Evolutionary conservation across 2,113 vertebrate genomes (phyloP).

Genomic region (Gallinago undulata): DNA sequence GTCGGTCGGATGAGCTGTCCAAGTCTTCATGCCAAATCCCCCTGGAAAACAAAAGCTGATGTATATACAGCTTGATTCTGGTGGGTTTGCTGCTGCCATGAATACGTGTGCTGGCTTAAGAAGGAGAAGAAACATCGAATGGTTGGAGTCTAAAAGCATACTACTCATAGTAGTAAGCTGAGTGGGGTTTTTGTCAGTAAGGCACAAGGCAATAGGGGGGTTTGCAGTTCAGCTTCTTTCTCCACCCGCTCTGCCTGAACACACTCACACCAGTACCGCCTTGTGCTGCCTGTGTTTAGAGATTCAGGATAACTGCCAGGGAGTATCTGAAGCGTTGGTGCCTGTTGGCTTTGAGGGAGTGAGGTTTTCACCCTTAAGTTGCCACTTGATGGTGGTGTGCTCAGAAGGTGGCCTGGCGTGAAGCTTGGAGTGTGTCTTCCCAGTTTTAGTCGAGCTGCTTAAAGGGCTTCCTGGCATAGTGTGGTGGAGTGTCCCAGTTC

Average conservation of each 20-base stretch:
- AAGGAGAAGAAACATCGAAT: neutral
- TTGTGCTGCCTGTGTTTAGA: neutral
- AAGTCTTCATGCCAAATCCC: neutral
- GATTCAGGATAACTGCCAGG: neutral
- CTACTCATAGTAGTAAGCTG: neutral
- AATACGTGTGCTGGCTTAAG: neutral
- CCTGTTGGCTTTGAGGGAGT: neutral
- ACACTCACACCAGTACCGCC: neutral
- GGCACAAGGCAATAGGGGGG: neutral
- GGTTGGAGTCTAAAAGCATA: neutral
- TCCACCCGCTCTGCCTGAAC: neutral
- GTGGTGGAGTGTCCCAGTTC: neutral
- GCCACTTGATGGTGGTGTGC: too few species aligned
- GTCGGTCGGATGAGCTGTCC: neutral
- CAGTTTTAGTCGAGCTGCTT: rapidly evolving
- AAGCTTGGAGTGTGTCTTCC: neutral
- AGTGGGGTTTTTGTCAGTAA: neutral
- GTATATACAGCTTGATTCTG: neutral
- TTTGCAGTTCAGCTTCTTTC: neutral
- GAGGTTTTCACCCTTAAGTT: neutral
- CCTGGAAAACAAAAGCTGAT: neutral
- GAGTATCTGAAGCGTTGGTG: neutral
- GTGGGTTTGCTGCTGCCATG: neutral
- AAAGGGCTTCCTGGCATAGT: neutral
- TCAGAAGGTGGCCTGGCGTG: neutral